A percentile compares a stretch with the other conserved stretches of the same genome.
Evolutionary conservation across 2,113 vertebrate genomes (phyloP).

Genomic region (Willisornis vidua): DNA sequence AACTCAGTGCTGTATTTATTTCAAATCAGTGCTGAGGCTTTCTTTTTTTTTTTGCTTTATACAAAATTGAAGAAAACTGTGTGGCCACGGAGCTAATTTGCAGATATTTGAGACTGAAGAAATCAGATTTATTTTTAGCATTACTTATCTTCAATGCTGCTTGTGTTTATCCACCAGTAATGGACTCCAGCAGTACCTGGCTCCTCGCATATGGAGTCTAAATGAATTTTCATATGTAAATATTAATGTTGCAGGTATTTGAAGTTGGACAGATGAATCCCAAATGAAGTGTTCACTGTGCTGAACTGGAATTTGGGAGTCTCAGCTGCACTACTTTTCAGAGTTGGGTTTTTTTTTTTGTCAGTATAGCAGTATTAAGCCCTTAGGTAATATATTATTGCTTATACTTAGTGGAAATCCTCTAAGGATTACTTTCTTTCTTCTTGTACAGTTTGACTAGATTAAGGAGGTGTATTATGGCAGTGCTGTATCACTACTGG

Average conservation of each 20-base stretch:
- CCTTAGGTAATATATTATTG: conserved; percentile 15
- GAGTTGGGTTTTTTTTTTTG: neutral
- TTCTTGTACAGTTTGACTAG: neutral
- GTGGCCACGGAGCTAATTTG: neutral
- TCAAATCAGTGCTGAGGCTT: neutral
- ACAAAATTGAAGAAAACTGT: neutral
- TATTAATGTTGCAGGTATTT: neutral
- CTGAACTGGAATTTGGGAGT: neutral
- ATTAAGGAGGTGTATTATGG: conserved; percentile 16
- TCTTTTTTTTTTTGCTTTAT: neutral
- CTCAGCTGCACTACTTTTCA: neutral
- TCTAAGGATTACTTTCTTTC: neutral
- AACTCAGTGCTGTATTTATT: neutral
- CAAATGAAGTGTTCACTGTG: neutral
- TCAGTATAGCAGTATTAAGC: neutral
- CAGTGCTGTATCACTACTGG: neutral
- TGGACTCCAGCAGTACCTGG: neutral
- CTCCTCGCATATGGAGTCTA: neutral
- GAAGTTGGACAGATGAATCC: neutral
- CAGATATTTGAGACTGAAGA: neutral
- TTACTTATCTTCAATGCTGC: neutral
- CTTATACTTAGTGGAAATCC: conserved; percentile 30
- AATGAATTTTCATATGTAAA: neutral
- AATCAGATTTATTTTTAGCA: neutral
- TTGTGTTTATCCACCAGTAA: neutral